Percentiles rank a stretch among this genome's conserved stretches.
phyloP scores from a whole-genome alignment of 1,140 invertebrate species.

The Pachyrhynchus sulphureomaculatus region DNA sequence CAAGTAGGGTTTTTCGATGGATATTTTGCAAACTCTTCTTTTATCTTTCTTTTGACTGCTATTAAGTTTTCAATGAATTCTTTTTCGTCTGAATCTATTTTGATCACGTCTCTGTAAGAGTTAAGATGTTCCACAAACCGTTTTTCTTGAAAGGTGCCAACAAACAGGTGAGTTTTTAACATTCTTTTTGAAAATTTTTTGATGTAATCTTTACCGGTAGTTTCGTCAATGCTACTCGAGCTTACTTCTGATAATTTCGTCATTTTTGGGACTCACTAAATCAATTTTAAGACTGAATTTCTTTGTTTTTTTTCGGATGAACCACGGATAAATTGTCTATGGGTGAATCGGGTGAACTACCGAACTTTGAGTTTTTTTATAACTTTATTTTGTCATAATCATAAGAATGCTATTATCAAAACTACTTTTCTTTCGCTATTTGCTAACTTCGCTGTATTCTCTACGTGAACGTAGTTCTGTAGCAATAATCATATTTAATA shows the following conservation, averaged over 20 bases:
- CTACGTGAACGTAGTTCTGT: too few species aligned
- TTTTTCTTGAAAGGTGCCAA: slow-evolving; percentile 41
- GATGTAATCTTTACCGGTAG: slow-evolving; percentile 12
- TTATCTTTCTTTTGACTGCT: slow-evolving; percentile 31
- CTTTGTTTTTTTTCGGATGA: too few species aligned
- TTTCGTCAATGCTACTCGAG: neutral
- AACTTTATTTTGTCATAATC: too few species aligned
- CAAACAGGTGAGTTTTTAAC: slow-evolving; percentile 38
- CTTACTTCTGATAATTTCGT: slow-evolving; percentile 30
- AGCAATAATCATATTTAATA: too few species aligned
- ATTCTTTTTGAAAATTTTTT: slow-evolving; percentile 37
- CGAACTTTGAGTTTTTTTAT: too few species aligned
- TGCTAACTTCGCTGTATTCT: too few species aligned
- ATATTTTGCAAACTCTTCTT: neutral
- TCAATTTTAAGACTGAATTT: too few species aligned
- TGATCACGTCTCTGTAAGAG: slow-evolving; percentile 39
- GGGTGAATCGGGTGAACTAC: too few species aligned
- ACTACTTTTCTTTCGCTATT: too few species aligned
- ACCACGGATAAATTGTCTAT: too few species aligned
- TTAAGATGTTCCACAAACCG: slow-evolving; percentile 37
- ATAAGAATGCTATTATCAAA: too few species aligned
- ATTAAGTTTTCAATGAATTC: slow-evolving; percentile 37
- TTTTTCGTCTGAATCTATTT: slow-evolving; percentile 31
- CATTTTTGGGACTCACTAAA: slow-evolving; percentile 6
- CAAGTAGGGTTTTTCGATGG: slow-evolving; percentile 22